phyloP scores from a whole-genome alignment of 2,797 vertebrate species.

The Nyctalus aviator region DNA sequence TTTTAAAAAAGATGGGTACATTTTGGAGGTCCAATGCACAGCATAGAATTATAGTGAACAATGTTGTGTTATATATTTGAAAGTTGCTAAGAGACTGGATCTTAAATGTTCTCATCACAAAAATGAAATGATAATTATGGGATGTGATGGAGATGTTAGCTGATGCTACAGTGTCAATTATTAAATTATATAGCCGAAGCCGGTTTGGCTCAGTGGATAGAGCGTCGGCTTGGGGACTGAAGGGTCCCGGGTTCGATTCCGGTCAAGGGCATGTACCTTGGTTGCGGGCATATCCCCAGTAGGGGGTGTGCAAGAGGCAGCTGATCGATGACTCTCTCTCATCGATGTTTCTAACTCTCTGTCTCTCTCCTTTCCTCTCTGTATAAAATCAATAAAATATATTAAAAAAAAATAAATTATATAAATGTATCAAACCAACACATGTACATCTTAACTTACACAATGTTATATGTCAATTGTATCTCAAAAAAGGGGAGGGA shows the following conservation, averaged over 20 bases:
- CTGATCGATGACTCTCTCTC: too few species aligned
- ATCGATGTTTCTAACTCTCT: too few species aligned
- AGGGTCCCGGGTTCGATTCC: too few species aligned
- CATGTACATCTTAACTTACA: not conserved
- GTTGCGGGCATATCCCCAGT: too few species aligned
- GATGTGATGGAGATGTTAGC: not conserved
- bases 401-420: too few species aligned
- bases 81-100: not conserved
- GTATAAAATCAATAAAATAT: too few species aligned
- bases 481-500: not conserved
- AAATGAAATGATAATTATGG: not conserved
- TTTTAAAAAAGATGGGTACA: not conserved
- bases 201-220: too few species aligned
- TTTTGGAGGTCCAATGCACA: not conserved
- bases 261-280: too few species aligned
- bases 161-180: not conserved
- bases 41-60: not conserved
- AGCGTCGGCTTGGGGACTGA: too few species aligned
- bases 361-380: too few species aligned
- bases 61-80: not conserved
- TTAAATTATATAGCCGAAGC: not conserved
- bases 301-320: too few species aligned
- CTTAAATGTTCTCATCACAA: not conserved
- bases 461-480: not conserved
- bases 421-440: not conserved